phyloP scores from a whole-genome alignment of 2,888 invertebrate species.

The Pilophorus perplexus region DNA sequence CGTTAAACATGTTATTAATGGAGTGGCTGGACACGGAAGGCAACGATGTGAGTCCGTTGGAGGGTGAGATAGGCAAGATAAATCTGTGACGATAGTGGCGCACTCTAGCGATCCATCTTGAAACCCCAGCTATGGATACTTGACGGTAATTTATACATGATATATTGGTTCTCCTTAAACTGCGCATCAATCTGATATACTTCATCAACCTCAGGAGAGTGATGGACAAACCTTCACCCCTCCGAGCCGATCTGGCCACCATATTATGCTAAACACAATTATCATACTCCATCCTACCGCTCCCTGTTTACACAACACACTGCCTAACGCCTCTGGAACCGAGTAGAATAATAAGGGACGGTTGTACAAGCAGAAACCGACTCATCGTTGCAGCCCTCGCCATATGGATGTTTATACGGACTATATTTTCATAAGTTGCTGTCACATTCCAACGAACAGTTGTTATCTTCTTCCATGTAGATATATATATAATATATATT shows the following conservation, averaged over 20 bases:
- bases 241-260: constrained; percentile 11
- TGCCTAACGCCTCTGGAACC: not conserved
- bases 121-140: constrained; percentile 33
- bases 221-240: constrained; percentile 23
- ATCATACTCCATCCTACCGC: constrained; percentile 19
- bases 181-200: constrained; percentile 40
- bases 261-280: constrained; percentile 38
- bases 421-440: too few relatives aligned
- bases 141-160: constrained; percentile 40
- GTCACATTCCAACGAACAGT: too few relatives aligned
- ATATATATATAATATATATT: too few relatives aligned
- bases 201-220: constrained; percentile 35
- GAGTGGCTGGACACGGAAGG: constrained; percentile 22
- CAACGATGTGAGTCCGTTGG: constrained; percentile 31
- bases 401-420: too few relatives aligned
- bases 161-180: constrained; percentile 39
- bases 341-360: not conserved
- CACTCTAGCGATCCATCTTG: constrained; percentile 39
- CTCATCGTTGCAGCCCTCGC: too few relatives aligned
- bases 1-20: constrained; percentile 20
- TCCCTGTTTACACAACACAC: constrained; percentile 9
- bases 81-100: constrained; percentile 37
- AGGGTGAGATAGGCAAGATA: constrained; percentile 29
- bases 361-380: too few relatives aligned
- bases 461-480: too few relatives aligned